Evolutionary conservation across 2,113 vertebrate species (phyloP), one percentile per base, ranked within the genome.

Genomic region (Pedetes capensis): DNA sequence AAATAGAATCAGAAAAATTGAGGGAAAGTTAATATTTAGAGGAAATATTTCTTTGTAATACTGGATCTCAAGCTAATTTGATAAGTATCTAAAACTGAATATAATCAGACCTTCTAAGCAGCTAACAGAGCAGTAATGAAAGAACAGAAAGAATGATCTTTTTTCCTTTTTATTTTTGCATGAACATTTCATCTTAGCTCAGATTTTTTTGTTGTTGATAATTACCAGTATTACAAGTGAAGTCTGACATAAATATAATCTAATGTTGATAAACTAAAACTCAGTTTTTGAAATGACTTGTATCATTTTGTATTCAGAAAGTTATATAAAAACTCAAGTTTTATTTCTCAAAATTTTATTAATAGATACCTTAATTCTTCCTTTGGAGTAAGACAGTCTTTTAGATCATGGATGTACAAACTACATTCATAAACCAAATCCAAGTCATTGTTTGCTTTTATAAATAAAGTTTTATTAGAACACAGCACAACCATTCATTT

Each of bases 31-130:
- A 57, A 39, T 49, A 81, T 93, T 82, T 90, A 78, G n/a, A 69
- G 9, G 22, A 0, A 37, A 10, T 27, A 68, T 51, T 59, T 34
- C 29, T 89, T 85, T 63, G 4, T 17, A 68, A 63, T 63, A 86
- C 9, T 14, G 66, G 7, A 34, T 89, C 18, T 89, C 37, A 81
- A 63, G 18, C 3, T 69, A 85, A 63, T 74, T 81, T 80, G 20
- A 64, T 53, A 91, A 92, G 81, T 83, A 66, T 44, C 55, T 84
- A 78, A 91, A 93, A 64, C 2, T 69, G 18, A 81, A 95, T 92
- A 85, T 16, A 89, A 55, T n/a, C 55, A 89, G 83, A 83, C 3
- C 13, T 87, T 91, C 39, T 96, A 49, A 91, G 51, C 32, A 55
- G 27, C 14, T 63, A 84, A n/a, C 6, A 71, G 59, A 79, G 2